Conservation (phyloP, 2,888 invertebrate species). For the Amaurobius ferox region DNA sequence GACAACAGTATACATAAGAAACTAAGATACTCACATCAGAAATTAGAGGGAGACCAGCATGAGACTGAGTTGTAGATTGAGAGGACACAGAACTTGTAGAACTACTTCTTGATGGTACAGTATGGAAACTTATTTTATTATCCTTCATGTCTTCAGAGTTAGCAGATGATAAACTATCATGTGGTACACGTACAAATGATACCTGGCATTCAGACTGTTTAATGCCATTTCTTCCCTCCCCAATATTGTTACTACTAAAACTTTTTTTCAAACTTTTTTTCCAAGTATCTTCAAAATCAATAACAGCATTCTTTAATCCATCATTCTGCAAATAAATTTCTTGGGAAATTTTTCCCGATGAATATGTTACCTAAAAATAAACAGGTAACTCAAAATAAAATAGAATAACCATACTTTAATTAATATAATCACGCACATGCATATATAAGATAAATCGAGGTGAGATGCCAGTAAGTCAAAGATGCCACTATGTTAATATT, state of each 20-base stretch:
- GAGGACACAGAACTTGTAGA: slow-evolving; percentile 77
- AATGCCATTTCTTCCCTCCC: slow-evolving; percentile 31
- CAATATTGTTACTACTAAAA: slow-evolving; percentile 29
- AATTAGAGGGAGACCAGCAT: slow-evolving; percentile 29
- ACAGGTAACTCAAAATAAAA: neutral
- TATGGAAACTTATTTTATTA: neutral
- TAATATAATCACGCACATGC: no score
- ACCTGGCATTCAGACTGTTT: neutral
- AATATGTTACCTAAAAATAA: neutral
- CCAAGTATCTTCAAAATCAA: slow-evolving; percentile 71
- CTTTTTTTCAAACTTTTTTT: slow-evolving; percentile 55
- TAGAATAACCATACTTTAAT: neutral
- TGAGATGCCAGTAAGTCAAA: no score
- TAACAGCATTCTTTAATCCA: slow-evolving; percentile 64
- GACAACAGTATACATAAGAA: no score
- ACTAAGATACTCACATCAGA: slow-evolving; percentile 38
- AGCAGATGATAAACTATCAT: neutral
- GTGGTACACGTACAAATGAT: neutral
- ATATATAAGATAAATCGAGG: no score
- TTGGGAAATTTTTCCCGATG: neutral
- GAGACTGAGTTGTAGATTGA: slow-evolving; percentile 76
- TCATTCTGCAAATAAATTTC: slow-evolving; percentile 37
- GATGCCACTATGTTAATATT: no score
- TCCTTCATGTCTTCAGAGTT: neutral
- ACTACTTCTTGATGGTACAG: slow-evolving; percentile 74